These are phyloP conservation scores for Drosophila parabipectinata DNA, from an alignment of 1,140 invertebrate genomes.

Conservation along the genomic window DNA sequence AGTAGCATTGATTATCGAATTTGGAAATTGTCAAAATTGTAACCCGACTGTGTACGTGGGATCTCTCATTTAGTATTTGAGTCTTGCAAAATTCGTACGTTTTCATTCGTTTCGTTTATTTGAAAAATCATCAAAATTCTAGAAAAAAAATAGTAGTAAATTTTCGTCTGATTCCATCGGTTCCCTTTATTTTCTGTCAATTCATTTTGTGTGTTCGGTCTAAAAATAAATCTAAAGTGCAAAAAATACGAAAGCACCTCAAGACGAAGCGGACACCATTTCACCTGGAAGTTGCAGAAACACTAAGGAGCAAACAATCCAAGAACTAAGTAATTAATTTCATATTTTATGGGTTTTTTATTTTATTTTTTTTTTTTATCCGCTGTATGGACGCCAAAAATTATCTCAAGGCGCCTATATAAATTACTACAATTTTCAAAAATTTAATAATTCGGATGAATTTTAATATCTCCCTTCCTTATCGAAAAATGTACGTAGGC, in stretches of 20 bases:
- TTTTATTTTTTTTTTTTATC: too few species aligned
- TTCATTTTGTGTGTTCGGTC: constrained; percentile 14
- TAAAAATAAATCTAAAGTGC: background rate
- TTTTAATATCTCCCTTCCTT: too few species aligned
- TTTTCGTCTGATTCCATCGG: constrained; percentile 4
- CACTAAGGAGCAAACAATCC: too few species aligned
- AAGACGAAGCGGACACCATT: too few species aligned
- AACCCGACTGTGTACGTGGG: background rate
- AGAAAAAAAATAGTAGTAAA: constrained; percentile 20
- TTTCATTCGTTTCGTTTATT: constrained; percentile 54
- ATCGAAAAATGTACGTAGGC: too few species aligned
- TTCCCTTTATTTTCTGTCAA: constrained; percentile 4
- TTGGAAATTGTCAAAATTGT: constrained; percentile 14
- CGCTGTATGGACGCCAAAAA: too few species aligned
- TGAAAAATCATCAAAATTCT: constrained; percentile 49
- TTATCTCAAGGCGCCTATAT: too few species aligned
- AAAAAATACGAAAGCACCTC: background rate
- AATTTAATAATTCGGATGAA: too few species aligned
- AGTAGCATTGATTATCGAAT: constrained; percentile 24
- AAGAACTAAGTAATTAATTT: too few species aligned
- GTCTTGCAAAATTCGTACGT: constrained; percentile 79
- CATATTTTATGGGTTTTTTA: too few species aligned
- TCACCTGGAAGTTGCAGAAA: too few species aligned
- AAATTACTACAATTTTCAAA: too few species aligned
- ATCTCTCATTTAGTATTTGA: constrained; percentile 65